These are phyloP conservation scores for Eristalis tenax DNA, from an alignment of 2,888 invertebrate genomes.

Conservation along the genomic window DNA sequence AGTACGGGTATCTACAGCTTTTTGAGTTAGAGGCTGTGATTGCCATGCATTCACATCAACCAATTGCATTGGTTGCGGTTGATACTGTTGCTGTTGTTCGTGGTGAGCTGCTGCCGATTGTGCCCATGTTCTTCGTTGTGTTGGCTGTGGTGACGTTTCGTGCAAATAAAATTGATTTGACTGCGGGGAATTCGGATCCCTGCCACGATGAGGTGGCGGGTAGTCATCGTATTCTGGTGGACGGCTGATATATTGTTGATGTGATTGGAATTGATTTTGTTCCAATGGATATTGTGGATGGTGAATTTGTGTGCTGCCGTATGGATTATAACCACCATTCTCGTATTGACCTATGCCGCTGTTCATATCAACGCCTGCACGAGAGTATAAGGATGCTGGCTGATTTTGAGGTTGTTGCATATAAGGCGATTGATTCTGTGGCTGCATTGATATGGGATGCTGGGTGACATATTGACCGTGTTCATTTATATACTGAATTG, in stretches of 20 bases:
- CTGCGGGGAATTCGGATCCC: conserved; percentile 77
- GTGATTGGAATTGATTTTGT: conserved; percentile 73
- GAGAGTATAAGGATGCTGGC: conserved; percentile 48
- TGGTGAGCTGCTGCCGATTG: conserved; percentile 81
- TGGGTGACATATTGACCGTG: conserved; percentile 80
- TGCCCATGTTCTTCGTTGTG: conserved; percentile 87
- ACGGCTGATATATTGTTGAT: conserved; percentile 76
- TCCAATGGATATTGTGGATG: conserved; percentile 66
- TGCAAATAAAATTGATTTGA: conserved; percentile 89
- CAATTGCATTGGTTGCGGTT: conserved; percentile 77
- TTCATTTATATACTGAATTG: conserved; percentile 81
- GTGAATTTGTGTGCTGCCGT: conserved; percentile 65
- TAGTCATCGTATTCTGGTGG: conserved; percentile 83
- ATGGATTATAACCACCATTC: conserved; percentile 69
- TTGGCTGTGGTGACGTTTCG: conserved; percentile 83
- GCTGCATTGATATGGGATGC: conserved; percentile 74
- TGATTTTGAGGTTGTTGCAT: conserved; percentile 82
- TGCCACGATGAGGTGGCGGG: conserved; percentile 75
- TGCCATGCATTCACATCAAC: conserved; percentile 80
- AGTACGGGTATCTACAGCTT: conserved; percentile 79
- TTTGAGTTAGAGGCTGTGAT: conserved; percentile 76
- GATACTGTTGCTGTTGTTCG: conserved; percentile 76
- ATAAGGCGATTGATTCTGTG: conserved; percentile 75
- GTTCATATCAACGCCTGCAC: conserved; percentile 80
- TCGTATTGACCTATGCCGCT: conserved; percentile 80